These are phyloP conservation scores for Malurus splendens DNA, from an alignment of 2,797 vertebrate genomes.

Conservation along the genomic window DNA sequence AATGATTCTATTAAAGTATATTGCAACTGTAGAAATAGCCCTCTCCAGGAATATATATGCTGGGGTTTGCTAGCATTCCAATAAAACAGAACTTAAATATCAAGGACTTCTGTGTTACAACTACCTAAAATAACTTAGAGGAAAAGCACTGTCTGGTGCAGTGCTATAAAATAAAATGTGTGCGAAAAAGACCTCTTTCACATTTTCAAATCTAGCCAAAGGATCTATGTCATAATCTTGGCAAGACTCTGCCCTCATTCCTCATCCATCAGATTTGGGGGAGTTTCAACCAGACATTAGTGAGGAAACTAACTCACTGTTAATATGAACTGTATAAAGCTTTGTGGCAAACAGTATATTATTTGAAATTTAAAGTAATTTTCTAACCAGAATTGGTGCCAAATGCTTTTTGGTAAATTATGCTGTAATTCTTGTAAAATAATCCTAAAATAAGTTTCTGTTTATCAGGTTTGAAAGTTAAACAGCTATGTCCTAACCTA, in stretches of 20 bases:
- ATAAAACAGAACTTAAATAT: slow-evolving; percentile 10
- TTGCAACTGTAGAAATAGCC: neutral
- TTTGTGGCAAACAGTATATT: neutral
- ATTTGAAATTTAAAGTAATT: neutral
- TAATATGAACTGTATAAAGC: neutral
- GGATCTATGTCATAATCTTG: neutral
- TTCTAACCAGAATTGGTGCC: neutral
- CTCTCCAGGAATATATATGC: neutral
- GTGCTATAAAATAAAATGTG: neutral
- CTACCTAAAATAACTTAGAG: slow-evolving; percentile 11
- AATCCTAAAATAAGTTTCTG: neutral
- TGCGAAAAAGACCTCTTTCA: slow-evolving; percentile 11
- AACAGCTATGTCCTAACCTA: neutral
- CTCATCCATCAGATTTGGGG: neutral
- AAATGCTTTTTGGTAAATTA: neutral
- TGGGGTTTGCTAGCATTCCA: slow-evolving; percentile 22
- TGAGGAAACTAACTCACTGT: neutral
- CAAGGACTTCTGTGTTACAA: neutral
- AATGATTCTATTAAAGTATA: neutral
- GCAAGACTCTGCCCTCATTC: neutral
- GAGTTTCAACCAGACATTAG: neutral
- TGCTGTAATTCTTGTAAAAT: neutral
- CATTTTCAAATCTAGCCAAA: slow-evolving; percentile 11
- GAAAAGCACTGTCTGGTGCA: neutral
- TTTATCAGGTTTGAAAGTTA: neutral